A percentile compares a stretch with the other conserved stretches of the same genome.
Evolutionary conservation across 2,888 invertebrate species (phyloP).

Genomic region (Tetranychus truncatus): DNA sequence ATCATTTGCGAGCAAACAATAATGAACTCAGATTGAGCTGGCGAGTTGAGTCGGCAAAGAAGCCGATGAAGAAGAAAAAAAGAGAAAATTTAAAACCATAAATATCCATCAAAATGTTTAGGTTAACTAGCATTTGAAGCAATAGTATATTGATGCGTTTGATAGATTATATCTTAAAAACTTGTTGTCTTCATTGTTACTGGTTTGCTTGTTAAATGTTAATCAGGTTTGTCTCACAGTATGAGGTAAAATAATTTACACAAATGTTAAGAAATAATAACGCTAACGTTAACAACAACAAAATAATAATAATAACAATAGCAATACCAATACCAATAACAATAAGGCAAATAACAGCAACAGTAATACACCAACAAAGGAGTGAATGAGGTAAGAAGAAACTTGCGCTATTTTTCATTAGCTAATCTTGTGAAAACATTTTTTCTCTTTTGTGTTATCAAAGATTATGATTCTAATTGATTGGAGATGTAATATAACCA

Average conservation of each 20-base stretch:
- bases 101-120: not conserved
- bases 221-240: constrained; percentile 1
- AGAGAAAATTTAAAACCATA: not conserved
- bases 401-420: not conserved
- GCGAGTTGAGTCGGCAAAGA: not conserved
- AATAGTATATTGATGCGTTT: not conserved
- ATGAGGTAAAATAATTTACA: not conserved
- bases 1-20: not conserved
- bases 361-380: too few species aligned
- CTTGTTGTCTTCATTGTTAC: not conserved
- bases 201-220: not conserved
- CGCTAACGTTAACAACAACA: too few species aligned
- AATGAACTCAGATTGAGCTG: not conserved
- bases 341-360: too few species aligned
- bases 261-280: not conserved
- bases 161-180: not conserved
- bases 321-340: too few species aligned
- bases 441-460: not conserved
- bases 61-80: not conserved
- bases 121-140: too few species aligned
- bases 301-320: too few species aligned
- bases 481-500: too few species aligned
- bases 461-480: not conserved
- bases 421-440: not conserved
- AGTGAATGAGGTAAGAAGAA: too few species aligned